These are phyloP conservation scores for Mormyrus lacerda DNA, from an alignment of 2,113 vertebrate genomes.

Conservation along the genomic window DNA sequence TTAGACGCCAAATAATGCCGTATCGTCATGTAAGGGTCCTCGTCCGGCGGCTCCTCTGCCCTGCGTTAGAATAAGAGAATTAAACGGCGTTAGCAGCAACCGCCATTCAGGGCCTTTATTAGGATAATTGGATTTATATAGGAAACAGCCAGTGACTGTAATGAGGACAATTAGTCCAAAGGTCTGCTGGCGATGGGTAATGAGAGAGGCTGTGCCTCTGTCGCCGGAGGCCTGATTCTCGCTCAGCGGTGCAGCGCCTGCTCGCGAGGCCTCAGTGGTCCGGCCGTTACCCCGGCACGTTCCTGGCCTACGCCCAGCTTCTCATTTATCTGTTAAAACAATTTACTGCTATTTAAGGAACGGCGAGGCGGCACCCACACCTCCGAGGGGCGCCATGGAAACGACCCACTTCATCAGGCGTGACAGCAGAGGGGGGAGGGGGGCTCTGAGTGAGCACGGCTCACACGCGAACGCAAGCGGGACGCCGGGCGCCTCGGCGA, in stretches of 20 bases:
- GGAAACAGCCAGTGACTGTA: conserved; percentile 54
- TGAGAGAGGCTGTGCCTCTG: conserved; percentile 49
- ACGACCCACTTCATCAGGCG: conserved; percentile 48
- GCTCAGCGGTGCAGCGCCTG: conserved; percentile 47
- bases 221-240: conserved; percentile 51
- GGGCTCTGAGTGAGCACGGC: background rate
- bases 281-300: conserved; percentile 56
- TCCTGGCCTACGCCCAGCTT: conserved; percentile 57
- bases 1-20: background rate
- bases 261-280: conserved; percentile 52
- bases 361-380: conserved; percentile 40
- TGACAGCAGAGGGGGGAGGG: conserved; percentile 26
- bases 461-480: background rate
- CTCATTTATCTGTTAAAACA: conserved; percentile 65
- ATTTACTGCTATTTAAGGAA: conserved; percentile 64
- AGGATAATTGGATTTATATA: conserved; percentile 53
- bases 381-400: conserved; percentile 45
- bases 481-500: background rate
- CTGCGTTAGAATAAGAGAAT: conserved; percentile 11
- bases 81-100: background rate
- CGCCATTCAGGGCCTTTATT: conserved; percentile 37
- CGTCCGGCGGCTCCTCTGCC: background rate
- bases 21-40: background rate
- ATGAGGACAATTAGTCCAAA: conserved; percentile 58
- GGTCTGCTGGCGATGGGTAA: conserved; percentile 52